Percentiles rank a stretch among this genome's conserved stretches.
Evolutionary conservation across 2,797 vertebrate genomes (phyloP).

Genomic region (Propithecus perrieri): DNA sequence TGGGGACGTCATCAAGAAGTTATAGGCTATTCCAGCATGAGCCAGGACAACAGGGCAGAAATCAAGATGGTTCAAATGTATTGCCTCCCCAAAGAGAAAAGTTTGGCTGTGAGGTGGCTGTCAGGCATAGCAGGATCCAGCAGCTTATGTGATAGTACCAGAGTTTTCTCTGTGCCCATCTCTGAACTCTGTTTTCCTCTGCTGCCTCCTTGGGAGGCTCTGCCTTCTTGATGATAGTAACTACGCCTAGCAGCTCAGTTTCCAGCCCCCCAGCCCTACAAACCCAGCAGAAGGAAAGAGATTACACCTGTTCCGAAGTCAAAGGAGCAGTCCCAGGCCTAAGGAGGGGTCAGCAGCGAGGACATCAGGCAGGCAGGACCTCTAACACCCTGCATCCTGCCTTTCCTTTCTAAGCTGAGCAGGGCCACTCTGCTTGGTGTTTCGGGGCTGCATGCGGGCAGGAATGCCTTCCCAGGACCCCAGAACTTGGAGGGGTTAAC

Average conservation of each 20-base stretch:
- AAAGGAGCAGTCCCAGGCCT: neutral
- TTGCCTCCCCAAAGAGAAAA: neutral
- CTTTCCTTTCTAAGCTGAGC: neutral
- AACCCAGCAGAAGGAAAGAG: neutral
- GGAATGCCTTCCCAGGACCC: neutral
- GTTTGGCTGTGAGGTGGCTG: neutral
- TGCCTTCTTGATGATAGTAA: neutral
- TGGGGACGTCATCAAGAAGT: neutral
- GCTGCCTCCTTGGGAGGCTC: neutral
- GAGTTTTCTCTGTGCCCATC: neutral
- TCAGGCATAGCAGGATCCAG: neutral
- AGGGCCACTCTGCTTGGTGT: neutral
- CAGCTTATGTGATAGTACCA: too few relatives aligned
- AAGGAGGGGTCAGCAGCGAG: neutral
- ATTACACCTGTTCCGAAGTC: neutral
- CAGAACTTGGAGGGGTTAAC: neutral
- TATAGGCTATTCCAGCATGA: neutral
- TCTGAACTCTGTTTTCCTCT: neutral
- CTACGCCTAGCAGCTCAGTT: neutral
- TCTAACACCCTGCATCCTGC: rapidly evolving
- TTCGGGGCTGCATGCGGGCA: rapidly evolving
- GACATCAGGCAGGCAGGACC: too few relatives aligned
- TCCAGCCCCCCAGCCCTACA: neutral
- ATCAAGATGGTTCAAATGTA: neutral
- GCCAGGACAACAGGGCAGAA: neutral